Base-by-base conservation (phyloP, 2,797 vertebrate genomes). In the Hoplostethus mediterraneus region DNA sequence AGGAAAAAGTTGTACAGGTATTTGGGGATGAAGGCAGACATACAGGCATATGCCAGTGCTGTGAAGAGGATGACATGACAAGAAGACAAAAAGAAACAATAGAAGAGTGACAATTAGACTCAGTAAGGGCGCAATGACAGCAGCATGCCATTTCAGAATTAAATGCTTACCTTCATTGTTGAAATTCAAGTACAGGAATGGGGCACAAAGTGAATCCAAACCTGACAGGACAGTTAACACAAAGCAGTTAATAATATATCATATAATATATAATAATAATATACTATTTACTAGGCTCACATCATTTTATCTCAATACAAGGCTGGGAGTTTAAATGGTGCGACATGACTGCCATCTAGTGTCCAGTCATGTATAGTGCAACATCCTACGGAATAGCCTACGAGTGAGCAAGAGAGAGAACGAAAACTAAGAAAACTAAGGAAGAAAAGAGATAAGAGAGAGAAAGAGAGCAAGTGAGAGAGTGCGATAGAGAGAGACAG, bases 21-120 rank as follows among this genome's bases (percentile, higher is more conserved):
- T 90, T 99, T 99, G 8, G 98, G 97, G 85, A 99, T 99, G 91
- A 99, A 99, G 79, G 98, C 96, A 73, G 98, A 99, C 98, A 99
- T 99, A 77, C 98, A 99, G 3, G 98, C 96, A 80, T 99, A 99
- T 0, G 98, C 98, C 80, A 99, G 92, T 33, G 97, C 98, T 99
- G 93, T 72, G 60, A 80, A 71, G 83, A 88, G 51, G 31, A 78
- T 6, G 21, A 16, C n/a, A 77, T 4, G 13, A 54, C 40, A 68
- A 28, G n/a, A n/a, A 31, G 63, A 38, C 12, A 21, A 63, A 77
- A 44, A 71, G 1, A 9, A 45, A 49, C 45, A 49, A 59, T 52
- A 14, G 2, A 52, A 42, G 2, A 28, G 2, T 33, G 21, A 21
- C 21, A 21, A 21, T 21, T 21, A 21, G 33, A 55, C 44, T n/a